Conservation (phyloP, 2,888 invertebrate species). For the Epicampocera succincta region DNA sequence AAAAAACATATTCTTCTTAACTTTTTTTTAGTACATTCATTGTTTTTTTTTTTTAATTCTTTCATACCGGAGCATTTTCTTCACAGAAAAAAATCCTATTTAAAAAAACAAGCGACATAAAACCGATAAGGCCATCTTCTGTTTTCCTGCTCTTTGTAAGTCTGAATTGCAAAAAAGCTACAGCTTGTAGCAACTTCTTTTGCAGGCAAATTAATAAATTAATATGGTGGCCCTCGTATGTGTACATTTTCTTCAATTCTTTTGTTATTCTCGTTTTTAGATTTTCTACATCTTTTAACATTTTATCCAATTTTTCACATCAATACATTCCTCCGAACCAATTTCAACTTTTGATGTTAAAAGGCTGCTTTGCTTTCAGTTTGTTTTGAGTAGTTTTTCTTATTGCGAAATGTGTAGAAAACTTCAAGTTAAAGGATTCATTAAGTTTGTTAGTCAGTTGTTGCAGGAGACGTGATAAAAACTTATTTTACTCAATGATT, state of each 20-base stretch:
- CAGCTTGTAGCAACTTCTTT: no score
- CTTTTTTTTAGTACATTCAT: no score
- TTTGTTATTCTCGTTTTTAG: conserved; percentile 3
- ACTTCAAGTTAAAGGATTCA: conserved; percentile 71
- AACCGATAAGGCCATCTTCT: no score
- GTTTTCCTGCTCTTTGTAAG: no score
- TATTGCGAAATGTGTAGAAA: conserved; percentile 53
- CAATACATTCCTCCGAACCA: conserved; percentile 52
- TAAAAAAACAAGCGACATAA: no score
- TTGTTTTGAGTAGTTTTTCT: conserved; percentile 35
- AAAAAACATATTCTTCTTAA: no score
- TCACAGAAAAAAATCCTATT: no score
- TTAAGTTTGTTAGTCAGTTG: conserved; percentile 71
- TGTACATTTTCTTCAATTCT: background rate
- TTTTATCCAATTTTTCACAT: conserved; percentile 66
- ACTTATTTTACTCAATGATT: conserved; percentile 55
- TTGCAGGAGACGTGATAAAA: conserved; percentile 70
- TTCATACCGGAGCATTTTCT: no score
- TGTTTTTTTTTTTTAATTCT: no score
- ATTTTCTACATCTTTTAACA: conserved; percentile 30
- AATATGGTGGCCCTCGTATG: background rate
- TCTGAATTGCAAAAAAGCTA: no score
- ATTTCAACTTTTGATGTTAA: conserved; percentile 48
- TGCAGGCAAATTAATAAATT: no score
- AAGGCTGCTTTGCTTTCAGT: conserved; percentile 42